Evolutionary conservation across 1,140 invertebrate species (phyloP).

Genomic region (Pseudomyrmex dendroicus): DNA sequence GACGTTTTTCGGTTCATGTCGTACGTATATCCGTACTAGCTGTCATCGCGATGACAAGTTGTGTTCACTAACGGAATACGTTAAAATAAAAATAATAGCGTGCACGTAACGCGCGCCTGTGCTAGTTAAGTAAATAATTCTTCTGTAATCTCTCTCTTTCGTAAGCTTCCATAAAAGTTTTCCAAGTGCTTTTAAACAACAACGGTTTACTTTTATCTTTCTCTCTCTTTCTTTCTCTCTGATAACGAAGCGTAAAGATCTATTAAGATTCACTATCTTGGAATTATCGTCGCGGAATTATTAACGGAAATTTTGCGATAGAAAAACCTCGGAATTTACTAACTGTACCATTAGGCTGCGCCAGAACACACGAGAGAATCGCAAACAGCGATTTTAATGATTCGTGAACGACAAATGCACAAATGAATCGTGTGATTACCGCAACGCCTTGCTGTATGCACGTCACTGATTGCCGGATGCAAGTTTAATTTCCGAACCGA

Average conservation of each 20-base stretch:
- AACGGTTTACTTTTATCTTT: no score
- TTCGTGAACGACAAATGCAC: not conserved
- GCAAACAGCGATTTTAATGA: conserved; percentile 19
- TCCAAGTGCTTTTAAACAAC: not conserved
- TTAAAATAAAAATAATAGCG: no score
- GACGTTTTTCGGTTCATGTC: no score
- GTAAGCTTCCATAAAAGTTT: not conserved
- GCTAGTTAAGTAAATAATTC: not conserved
- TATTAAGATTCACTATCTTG: not conserved
- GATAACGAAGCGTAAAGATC: not conserved
- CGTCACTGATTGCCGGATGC: conserved; percentile 28
- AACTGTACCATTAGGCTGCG: not conserved
- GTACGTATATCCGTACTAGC: no score
- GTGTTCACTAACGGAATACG: no score
- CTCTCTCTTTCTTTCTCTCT: not conserved
- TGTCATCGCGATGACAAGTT: no score
- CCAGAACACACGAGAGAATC: not conserved
- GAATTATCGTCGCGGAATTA: not conserved
- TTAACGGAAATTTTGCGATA: not conserved
- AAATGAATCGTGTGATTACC: conserved; percentile 31
- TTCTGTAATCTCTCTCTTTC: not conserved
- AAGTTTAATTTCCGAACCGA: conserved; percentile 21
- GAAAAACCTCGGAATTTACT: not conserved
- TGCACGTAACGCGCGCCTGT: no score
- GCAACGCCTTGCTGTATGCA: conserved; percentile 13